phyloP scores from a whole-genome alignment of 2,888 invertebrate species.

The Diogma glabrata region DNA sequence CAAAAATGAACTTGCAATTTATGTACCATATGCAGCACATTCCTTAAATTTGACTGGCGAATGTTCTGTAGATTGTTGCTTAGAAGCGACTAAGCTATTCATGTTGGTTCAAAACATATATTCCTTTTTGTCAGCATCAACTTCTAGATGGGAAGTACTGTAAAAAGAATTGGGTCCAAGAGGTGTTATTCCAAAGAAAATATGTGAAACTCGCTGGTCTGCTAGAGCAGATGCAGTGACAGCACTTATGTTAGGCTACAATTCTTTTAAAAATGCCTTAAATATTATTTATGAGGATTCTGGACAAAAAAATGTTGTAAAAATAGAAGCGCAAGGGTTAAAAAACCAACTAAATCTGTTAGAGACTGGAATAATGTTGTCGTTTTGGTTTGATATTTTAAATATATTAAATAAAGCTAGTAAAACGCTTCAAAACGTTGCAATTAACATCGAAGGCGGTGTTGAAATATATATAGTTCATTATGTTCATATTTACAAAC shows the following conservation, averaged over 20 bases:
- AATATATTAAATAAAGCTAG: no score
- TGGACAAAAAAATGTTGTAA: not conserved
- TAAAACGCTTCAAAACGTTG: no score
- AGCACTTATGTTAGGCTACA: not conserved
- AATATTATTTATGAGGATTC: not conserved
- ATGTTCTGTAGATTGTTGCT: slow-evolving; percentile 12
- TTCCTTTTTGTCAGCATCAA: slow-evolving; percentile 13
- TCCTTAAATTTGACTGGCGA: slow-evolving; percentile 25
- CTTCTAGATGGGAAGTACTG: slow-evolving; percentile 12
- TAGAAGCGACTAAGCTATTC: slow-evolving; percentile 12
- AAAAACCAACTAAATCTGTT: not conserved
- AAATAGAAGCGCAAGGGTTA: not conserved
- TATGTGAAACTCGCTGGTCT: slow-evolving; percentile 10
- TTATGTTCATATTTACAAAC: not conserved
- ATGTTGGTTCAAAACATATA: slow-evolving; percentile 11
- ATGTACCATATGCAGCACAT: slow-evolving; percentile 25
- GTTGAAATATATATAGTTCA: not conserved
- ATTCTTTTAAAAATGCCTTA: not conserved
- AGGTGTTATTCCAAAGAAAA: not conserved
- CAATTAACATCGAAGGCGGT: not conserved
- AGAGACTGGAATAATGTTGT: not conserved
- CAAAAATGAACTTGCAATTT: slow-evolving; percentile 24
- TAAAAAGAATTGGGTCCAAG: not conserved
- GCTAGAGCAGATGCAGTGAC: slow-evolving; percentile 11
- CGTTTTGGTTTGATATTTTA: no score